Conservation (phyloP, 2,113 vertebrate species). For the Tyto alba region DNA sequence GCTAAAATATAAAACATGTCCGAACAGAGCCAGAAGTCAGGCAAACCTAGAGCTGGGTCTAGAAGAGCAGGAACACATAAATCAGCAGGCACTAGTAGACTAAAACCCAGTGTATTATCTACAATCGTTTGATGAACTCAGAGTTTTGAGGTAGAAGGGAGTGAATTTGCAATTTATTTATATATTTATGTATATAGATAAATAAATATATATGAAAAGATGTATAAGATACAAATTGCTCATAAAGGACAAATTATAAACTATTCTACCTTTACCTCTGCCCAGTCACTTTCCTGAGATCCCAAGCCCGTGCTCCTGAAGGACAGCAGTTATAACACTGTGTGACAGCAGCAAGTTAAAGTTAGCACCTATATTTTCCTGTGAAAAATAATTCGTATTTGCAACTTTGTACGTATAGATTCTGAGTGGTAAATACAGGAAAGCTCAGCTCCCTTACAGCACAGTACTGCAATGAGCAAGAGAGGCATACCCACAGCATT, state of each 20-base stretch:
- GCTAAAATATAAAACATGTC: not conserved
- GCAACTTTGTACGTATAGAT: not conserved
- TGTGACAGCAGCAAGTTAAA: not conserved
- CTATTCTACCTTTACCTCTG: not conserved
- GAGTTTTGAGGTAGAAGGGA: not conserved
- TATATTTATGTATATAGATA: not conserved
- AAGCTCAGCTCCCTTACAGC: not conserved
- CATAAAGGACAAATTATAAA: not conserved
- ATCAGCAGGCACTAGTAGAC: not conserved
- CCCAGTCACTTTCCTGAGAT: not conserved
- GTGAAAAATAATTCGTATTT: not conserved
- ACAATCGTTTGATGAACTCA: not conserved
- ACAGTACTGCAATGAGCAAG: not conserved
- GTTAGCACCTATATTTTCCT: not conserved
- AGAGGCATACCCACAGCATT: not conserved
- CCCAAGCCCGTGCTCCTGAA: not conserved
- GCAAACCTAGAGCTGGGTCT: not conserved
- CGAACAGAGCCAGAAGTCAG: not conserved
- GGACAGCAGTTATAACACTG: not conserved
- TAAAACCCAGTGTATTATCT: not conserved
- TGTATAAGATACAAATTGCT: not conserved
- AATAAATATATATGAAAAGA: not conserved
- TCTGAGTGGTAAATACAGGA: not conserved
- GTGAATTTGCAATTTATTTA: not conserved
- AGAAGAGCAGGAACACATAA: not conserved